Base-by-base conservation (phyloP, 2,888 invertebrate species). In the Caenorhabditis drosophilae region DNA sequence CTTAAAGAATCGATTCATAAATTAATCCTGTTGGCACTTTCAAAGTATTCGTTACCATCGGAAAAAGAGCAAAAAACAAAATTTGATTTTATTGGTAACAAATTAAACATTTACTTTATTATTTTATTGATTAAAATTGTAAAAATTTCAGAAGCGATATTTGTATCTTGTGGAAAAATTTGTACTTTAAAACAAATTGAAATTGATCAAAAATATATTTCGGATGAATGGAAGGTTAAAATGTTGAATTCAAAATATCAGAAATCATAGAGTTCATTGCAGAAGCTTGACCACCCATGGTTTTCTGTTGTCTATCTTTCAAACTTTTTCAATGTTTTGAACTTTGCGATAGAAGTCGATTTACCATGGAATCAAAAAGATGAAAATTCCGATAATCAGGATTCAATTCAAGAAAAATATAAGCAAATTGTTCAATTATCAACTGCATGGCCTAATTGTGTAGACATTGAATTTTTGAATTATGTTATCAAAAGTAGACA, bases 221-320 rank as follows among this genome's bases (percentile, higher is more conserved):
- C 11, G 6, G 46, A 50, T 4, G 46, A 27, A 20, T 60, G 60
- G 60, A 36, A 27, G 50, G 57, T 57, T 6, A n/a, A 48, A 25
- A 15, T 44, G 38, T 25, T 25, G 2, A 22, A 36, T 15, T 12
- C 11, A 38, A 15, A 27, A 20, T 7, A 20, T 25, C 23, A 2
- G 7, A 23, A 25, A 9, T 36, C 11, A 15, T 36, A 12, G 7
- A 7, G 12, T 9, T 31, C 31, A 31, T 31, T 57, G 27, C 46
- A 57, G 57, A 18, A 61, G 20, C 12, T 55, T 22, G 47, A 41
- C 2, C 54, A 50, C 23, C 51, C 25, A 2, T 61, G 54, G 55
- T 61, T 51, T 34, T 35, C 51, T 0, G 35, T 47, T 1, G 16
- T 59, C 15, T 53, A 48, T n/a, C 25, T 59, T 9, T 23, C 48